Base-by-base conservation (phyloP, 2,797 vertebrate genomes). In the Hyperoplus immaculatus region DNA sequence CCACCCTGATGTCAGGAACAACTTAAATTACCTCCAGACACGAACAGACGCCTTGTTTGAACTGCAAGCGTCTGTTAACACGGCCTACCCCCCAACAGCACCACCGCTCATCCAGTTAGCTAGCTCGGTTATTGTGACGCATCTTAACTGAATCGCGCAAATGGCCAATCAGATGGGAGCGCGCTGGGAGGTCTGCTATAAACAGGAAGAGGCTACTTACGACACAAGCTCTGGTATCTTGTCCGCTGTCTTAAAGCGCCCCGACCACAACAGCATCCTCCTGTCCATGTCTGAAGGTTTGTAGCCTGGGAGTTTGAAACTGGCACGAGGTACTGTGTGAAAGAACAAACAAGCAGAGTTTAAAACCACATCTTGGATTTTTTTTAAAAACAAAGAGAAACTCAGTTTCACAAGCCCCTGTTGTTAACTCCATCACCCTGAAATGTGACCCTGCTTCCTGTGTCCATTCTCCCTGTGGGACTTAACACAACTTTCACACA, bases 141-240 rank as follows among this genome's bases (percentile, higher is more conserved):
- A 54, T 77, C 71, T 77, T 84, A 77, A 85, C 21, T 62, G 42
- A 74, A 80, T 68, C 47, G 65, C 5, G 10, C 51, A 60, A 46
- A 46, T 6, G 60, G 29, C 69, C 72, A 80, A 81, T 88, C 46
- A 13, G 67, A 85, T 5, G 49, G 1, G 5, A 38, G 63, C 43
- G 73, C 55, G 21, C 68, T 47, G 62, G 78, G 69, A 77, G 87
- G 73, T 88, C 87, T 89, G 80, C 51, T 38, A 29, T 89, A 94
- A 92, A 94, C 89, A 94, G 92, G 91, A 94, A 91, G 68, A 68
- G 38, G 29, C 46, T 82, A 97, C 98, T 98, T 95, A 99, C 97
- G 97, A 96, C 78, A 99, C 85, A 4, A 91, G 78, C 57, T 97
- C 95, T 80, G 98, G 98, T 80, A 99, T 98, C 74, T 99, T 96